Conservation (phyloP, 2,888 invertebrate genomes). For the Alloplasta piceator region DNA sequence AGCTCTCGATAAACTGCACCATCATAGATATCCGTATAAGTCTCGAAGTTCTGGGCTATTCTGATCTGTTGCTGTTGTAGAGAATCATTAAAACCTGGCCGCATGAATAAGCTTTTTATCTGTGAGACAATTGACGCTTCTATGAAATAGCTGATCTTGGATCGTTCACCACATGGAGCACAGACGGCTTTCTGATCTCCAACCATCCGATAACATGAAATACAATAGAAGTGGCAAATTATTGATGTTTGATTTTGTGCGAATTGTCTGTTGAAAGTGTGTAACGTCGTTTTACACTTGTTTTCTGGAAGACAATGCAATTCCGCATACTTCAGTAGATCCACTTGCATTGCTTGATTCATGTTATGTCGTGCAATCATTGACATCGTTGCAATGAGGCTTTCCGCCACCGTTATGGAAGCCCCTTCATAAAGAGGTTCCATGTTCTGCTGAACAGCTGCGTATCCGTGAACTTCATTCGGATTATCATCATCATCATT, state of each 20-base stretch:
- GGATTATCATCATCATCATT: constrained; percentile 4
- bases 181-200: constrained; percentile 28
- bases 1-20: constrained; percentile 30
- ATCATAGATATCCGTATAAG: constrained; percentile 26
- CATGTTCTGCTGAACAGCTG: not conserved
- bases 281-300: constrained; percentile 49
- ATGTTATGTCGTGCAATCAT: constrained; percentile 20
- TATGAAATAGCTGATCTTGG: constrained; percentile 51
- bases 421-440: constrained; percentile 35
- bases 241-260: constrained; percentile 35
- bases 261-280: constrained; percentile 56
- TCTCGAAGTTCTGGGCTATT: not conserved
- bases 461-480: not conserved
- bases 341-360: not conserved
- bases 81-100: constrained; percentile 44
- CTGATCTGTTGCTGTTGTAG: constrained; percentile 14
- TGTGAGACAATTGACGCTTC: constrained; percentile 59
- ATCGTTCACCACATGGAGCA: constrained; percentile 21
- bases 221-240: constrained; percentile 58
- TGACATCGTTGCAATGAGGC: constrained; percentile 18
- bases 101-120: constrained; percentile 48
- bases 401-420: constrained; percentile 30
- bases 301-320: constrained; percentile 54
- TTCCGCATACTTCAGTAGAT: constrained; percentile 29
- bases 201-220: constrained; percentile 34